A percentile compares a stretch with the other conserved stretches of the same genome.
These are phyloP conservation scores for Parus major DNA, from an alignment of 2,113 vertebrate species.

Conservation along the genomic window DNA sequence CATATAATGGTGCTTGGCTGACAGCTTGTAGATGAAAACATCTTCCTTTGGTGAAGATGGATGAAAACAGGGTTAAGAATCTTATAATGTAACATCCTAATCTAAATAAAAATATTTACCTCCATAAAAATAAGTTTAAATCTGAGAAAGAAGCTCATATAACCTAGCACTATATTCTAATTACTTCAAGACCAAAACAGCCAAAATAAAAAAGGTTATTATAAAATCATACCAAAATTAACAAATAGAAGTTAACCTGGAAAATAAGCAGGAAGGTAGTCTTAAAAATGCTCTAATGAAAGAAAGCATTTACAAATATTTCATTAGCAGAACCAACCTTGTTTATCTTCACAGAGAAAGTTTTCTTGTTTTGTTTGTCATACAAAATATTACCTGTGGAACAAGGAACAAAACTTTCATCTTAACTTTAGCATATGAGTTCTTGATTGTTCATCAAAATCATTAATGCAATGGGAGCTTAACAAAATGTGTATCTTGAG, in stretches of 20 bases:
- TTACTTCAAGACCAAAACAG: background rate
- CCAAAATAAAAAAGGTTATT: background rate
- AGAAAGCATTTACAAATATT: background rate
- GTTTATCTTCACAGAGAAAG: slow-evolving; percentile 73
- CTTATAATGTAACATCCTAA: background rate
- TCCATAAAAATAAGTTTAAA: background rate
- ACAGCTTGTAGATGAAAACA: background rate
- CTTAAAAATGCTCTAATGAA: background rate
- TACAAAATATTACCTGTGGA: slow-evolving; percentile 76
- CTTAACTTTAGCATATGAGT: background rate
- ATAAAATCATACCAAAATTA: background rate
- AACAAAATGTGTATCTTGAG: background rate
- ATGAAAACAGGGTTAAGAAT: background rate
- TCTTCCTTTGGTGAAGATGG: background rate
- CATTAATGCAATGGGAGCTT: background rate
- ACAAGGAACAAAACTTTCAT: background rate
- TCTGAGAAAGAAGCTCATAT: background rate
- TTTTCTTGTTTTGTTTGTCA: slow-evolving; percentile 61
- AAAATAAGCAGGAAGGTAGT: background rate
- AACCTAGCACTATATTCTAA: background rate
- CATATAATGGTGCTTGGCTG: background rate
- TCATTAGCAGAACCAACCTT: slow-evolving; percentile 80
- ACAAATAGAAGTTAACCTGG: background rate
- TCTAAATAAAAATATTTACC: background rate
- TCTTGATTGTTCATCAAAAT: background rate